Evolutionary conservation across 2,888 invertebrate genomes (phyloP).

Genomic region (Metallyticus violacea): DNA sequence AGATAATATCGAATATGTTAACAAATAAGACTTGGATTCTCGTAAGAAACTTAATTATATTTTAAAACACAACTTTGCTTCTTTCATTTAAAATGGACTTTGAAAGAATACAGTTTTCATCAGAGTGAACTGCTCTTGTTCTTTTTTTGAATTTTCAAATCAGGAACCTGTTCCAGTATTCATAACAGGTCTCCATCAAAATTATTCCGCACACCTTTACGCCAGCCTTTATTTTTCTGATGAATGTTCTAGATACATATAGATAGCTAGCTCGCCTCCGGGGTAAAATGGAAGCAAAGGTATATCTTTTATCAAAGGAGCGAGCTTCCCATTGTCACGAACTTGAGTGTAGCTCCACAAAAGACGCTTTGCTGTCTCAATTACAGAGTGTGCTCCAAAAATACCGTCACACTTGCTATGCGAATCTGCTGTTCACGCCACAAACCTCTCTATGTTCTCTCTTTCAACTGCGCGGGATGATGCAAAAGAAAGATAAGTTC

Average conservation of each 20-base stretch:
- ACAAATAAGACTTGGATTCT: no score
- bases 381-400: background rate
- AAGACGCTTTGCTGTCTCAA: background rate
- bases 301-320: background rate
- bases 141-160: background rate
- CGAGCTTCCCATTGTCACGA: background rate
- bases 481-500: background rate
- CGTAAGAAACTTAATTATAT: no score
- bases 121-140: background rate
- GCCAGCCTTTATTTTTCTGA: background rate
- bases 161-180: background rate
- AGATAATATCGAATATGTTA: no score
- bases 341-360: background rate
- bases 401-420: background rate
- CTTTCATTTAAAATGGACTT: background rate
- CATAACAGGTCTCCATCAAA: background rate
- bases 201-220: background rate
- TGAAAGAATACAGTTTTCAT: background rate
- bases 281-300: background rate
- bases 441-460: background rate
- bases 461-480: background rate
- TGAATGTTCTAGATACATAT: background rate
- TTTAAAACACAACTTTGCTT: no score
- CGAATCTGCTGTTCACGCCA: background rate
- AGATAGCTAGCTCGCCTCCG: background rate